Evolutionary conservation across 2,888 invertebrate species (phyloP).

Genomic region (Ceraclea dissimilis): DNA sequence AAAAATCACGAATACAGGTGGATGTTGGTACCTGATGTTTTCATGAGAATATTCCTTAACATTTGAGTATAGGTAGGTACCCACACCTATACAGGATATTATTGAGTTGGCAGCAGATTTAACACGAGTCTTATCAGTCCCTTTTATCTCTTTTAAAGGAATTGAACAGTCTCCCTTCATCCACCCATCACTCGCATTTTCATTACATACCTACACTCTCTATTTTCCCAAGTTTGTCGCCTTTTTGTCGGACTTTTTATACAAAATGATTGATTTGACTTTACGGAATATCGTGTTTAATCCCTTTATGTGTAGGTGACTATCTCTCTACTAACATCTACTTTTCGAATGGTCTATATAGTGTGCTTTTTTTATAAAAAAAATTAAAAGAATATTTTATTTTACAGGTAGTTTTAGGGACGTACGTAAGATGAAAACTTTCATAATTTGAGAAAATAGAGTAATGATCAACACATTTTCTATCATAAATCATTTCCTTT

Average conservation of each 20-base stretch:
- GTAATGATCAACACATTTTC: too few species aligned
- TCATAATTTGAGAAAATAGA: too few species aligned
- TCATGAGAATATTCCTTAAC: too few species aligned
- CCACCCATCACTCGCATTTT: not conserved
- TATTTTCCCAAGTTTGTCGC: not conserved
- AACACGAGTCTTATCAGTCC: not conserved
- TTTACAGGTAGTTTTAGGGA: not conserved
- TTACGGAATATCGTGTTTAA: not conserved
- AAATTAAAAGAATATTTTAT: not conserved
- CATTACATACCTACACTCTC: not conserved
- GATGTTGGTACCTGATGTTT: too few species aligned
- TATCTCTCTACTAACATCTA: not conserved
- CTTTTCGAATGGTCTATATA: not conserved
- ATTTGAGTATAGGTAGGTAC: too few species aligned
- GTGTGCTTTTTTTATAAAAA: too few species aligned
- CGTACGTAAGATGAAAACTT: too few species aligned
- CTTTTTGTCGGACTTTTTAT: not conserved
- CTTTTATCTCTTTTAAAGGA: not conserved
- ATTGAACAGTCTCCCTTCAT: not conserved
- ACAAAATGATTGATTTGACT: conserved; percentile 1
- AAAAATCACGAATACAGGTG: too few species aligned
- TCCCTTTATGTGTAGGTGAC: not conserved
- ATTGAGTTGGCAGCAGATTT: not conserved
- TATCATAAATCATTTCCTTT: too few species aligned
- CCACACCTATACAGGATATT: too few species aligned